Percentiles rank a stretch among this genome's conserved stretches.
Evolutionary conservation across 1,140 invertebrate species (phyloP).

Genomic region (Telenomus remus): DNA sequence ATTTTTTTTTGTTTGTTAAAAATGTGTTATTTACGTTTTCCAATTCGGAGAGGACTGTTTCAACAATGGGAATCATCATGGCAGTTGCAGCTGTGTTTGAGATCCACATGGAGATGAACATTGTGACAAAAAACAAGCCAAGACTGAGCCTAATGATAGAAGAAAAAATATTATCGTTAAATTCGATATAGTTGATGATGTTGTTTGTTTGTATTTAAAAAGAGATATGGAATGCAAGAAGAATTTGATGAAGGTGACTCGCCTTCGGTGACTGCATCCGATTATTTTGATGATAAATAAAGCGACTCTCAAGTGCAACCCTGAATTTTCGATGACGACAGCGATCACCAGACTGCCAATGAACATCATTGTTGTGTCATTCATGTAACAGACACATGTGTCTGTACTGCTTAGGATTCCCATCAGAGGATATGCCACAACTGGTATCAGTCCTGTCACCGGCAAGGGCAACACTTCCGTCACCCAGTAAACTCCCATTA

Average conservation of each 20-base stretch:
- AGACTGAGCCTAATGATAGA: conserved; percentile 66
- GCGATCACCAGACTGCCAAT: conserved; percentile 79
- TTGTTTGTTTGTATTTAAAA: too few species aligned
- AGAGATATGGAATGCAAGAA: too few species aligned
- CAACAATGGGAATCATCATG: conserved; percentile 80
- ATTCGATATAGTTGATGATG: conserved; percentile 7
- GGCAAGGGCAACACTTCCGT: conserved; percentile 80
- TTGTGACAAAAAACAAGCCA: conserved; percentile 78
- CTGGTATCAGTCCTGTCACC: conserved; percentile 80
- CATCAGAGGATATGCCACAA: conserved; percentile 79
- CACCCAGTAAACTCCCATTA: conserved; percentile 83
- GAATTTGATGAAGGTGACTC: conserved; percentile 11
- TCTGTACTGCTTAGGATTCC: conserved; percentile 76
- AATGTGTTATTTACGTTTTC: conserved; percentile 67
- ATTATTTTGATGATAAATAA: conserved; percentile 78
- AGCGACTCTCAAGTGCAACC: conserved; percentile 80
- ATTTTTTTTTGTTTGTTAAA: not conserved
- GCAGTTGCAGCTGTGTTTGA: conserved; percentile 79
- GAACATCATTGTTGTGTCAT: conserved; percentile 82
- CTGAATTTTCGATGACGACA: conserved; percentile 79
- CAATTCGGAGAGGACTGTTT: conserved; percentile 76
- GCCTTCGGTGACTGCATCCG: conserved; percentile 76
- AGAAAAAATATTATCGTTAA: conserved; percentile 6
- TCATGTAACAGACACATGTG: conserved; percentile 77
- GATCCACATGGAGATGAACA: conserved; percentile 81